A percentile compares a stretch with the other conserved stretches of the same genome.
These are phyloP conservation scores for Caranx ignobilis DNA, from an alignment of 2,113 vertebrate species.

Conservation along the genomic window DNA sequence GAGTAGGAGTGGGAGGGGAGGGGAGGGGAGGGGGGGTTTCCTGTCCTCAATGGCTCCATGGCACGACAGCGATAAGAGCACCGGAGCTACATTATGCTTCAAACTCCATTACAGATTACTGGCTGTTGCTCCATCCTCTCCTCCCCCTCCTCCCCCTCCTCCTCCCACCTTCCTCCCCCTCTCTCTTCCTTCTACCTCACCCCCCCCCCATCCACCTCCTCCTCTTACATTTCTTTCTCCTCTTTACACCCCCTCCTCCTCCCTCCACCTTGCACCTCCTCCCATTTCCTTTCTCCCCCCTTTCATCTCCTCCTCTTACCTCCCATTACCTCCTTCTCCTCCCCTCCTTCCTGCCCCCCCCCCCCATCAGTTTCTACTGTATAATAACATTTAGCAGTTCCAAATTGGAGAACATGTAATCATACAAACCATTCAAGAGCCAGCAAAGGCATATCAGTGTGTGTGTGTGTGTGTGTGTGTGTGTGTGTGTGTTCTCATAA, in stretches of 20 bases:
- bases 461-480: conserved; percentile 10
- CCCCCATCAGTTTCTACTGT: conserved; percentile 40
- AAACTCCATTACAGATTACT: conserved; percentile 59
- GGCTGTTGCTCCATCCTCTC: background rate
- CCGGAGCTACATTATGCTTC: conserved; percentile 55
- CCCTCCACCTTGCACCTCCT: no score
- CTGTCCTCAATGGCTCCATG: conserved; percentile 64
- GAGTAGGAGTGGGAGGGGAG: no score
- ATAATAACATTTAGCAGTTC: conserved; percentile 52
- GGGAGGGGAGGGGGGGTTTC: conserved; percentile 30
- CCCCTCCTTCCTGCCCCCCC: background rate
- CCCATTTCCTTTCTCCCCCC: background rate
- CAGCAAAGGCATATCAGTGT: conserved; percentile 34
- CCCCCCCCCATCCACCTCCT: background rate
- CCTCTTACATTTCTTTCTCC: background rate
- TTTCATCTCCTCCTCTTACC: background rate
- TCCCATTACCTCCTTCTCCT: background rate
- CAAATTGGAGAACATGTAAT: conserved; percentile 56
- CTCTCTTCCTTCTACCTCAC: background rate
- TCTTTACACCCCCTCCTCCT: background rate
- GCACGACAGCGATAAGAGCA: conserved; percentile 71
- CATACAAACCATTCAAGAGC: conserved; percentile 45
- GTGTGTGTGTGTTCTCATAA: conserved; percentile 13
- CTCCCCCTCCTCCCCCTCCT: no score
- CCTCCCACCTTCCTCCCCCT: background rate